These are phyloP conservation scores for Cyprinella venusta DNA, from an alignment of 2,797 vertebrate genomes.

Conservation along the genomic window DNA sequence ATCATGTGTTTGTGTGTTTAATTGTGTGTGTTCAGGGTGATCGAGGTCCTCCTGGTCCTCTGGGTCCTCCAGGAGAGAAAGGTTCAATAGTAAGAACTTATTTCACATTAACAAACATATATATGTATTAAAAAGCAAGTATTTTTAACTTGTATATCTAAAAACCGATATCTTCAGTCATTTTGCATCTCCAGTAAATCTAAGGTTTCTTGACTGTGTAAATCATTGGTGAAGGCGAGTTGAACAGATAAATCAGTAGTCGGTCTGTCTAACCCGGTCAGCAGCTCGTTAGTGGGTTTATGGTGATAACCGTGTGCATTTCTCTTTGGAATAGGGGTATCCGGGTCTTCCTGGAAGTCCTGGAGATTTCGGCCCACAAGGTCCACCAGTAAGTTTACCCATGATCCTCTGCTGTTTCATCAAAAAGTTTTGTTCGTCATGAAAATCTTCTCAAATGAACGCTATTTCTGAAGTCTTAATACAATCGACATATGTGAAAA, in stretches of 20 bases:
- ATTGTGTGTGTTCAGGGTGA: conserved; percentile 81
- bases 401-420: background rate
- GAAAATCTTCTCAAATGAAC: no score
- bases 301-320: conserved; percentile 21
- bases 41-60: conserved; percentile 87
- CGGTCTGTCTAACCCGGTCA: background rate
- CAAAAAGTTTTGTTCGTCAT: background rate
- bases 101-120: conserved; percentile 1
- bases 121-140: no score
- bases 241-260: background rate
- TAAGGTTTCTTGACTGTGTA: background rate
- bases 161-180: background rate
- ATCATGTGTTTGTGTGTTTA: background rate
- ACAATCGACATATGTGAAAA: no score
- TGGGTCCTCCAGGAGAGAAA: conserved; percentile 89
- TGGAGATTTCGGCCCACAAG: conserved; percentile 85
- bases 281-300: background rate
- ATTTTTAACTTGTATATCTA: background rate
- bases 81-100: conserved; percentile 82
- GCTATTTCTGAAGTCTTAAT: no score
- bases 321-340: conserved; percentile 83
- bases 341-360: conserved; percentile 86
- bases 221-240: background rate
- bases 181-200: background rate
- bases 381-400: conserved; percentile 85